Base-by-base conservation (phyloP, 2,888 invertebrate species). In the Poecilobothrus nobilitatus region DNA sequence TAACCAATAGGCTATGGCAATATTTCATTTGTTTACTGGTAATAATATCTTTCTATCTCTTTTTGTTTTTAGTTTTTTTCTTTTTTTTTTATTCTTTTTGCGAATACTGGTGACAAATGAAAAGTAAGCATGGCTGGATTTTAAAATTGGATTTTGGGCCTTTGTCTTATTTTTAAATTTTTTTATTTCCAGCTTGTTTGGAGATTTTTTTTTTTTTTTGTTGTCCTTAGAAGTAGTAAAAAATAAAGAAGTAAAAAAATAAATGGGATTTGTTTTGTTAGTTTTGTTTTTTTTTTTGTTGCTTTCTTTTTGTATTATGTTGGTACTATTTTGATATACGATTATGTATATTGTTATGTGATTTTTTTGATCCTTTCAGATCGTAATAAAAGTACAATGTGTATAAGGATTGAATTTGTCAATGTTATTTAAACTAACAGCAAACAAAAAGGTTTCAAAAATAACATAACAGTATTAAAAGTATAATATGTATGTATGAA, bases 41-140 rank as follows among this genome's bases (percentile, higher is more conserved):
- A 27, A n/a, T n/a, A 5, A 27, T 27, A 27, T 27, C 27, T 2
- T 2, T 27, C 27, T 5, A 27, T 27, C 27, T 18, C 6, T 53
- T 53, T 18, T 53, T 53, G 18, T 53, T 27, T 53, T 18, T 53
- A 15, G 18, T 53, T 27, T 2, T 18, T 53, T 53, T 53, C 53
- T 53, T 18, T n/a, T 41, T 15, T 53, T 12, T 53, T 53, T 70
- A 68, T 68, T 61, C 68, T 70, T 70, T 66, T 64, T 68, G 62
- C n/a, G 53, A 53, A 18, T n/a, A 53, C 2, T 18, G 18, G 68
- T 68, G 70, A 70, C 70, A 70, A 70, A 70, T 70, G 70, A 70
- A 70, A 68, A 64, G 68, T 70, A 70, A 68, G 68, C 69, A 69
- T 63, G 37, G 37, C 7, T 12, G 37, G 37, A 37, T 37, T 12